Conservation (phyloP, 2,888 invertebrate species). For the Oscheius sp. region DNA sequence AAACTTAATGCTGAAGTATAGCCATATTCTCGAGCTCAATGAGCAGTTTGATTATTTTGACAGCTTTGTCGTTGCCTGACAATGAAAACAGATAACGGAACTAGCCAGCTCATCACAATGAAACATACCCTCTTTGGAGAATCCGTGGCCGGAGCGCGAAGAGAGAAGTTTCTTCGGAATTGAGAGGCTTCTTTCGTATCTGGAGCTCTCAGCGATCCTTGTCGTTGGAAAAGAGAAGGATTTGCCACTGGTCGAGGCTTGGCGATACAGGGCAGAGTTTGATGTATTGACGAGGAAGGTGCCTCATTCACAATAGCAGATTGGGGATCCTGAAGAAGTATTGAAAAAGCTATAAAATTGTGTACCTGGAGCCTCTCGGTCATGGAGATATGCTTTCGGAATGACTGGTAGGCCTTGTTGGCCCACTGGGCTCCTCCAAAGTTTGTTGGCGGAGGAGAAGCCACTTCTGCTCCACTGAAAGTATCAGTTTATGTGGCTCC, state of each 20-base stretch:
- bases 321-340: conserved; percentile 58
- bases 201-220: conserved; percentile 75
- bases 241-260: conserved; percentile 96
- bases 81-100: conserved; percentile 2
- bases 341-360: not conserved
- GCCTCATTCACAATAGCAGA: conserved; percentile 62
- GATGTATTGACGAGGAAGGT: conserved; percentile 19
- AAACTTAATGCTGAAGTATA: not conserved
- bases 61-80: not conserved
- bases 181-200: conserved; percentile 46
- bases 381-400: conserved; percentile 67
- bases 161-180: conserved; percentile 74
- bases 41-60: not conserved
- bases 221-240: conserved; percentile 90
- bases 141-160: conserved; percentile 62
- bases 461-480: not conserved
- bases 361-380: conserved; percentile 63
- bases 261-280: conserved; percentile 73
- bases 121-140: conserved; percentile 5
- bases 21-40: not conserved
- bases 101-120: not conserved
- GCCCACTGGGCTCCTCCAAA: conserved; percentile 41
- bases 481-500: not conserved
- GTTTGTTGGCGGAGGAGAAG: not conserved
- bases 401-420: conserved; percentile 64